Base-by-base conservation (phyloP, 2,888 invertebrate genomes). In the Thereva nobilitata region DNA sequence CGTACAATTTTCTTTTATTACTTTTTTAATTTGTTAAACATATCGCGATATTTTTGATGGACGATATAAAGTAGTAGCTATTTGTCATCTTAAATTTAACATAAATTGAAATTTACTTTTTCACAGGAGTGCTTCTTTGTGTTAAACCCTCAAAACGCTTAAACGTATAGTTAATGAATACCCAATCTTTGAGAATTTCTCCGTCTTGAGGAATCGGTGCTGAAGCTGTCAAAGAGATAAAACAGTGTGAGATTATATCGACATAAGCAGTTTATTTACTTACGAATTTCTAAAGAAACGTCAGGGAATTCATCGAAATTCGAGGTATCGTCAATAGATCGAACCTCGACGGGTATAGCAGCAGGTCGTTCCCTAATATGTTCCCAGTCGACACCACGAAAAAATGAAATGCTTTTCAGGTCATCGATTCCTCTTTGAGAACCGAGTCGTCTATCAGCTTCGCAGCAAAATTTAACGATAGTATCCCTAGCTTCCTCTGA, bases 301-400 rank as follows among this genome's bases (percentile, higher is more conserved):
- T 99, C 98, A 5, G 98, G 98, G 86, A 99, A 99, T 77, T 99
- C 99, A 83, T 99, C 99, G 82, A 99, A 99, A 84, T 99, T 99
- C 72, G 97, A 97, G 50, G 99, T 99, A 82, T 99, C 99, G 81
- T 99, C 99, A 75, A 99, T 99, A 73, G 97, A 97, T 80, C 93
- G 92, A 68, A 99, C 97, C 79, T 97, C 95, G 35, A 99, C 96
- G 55, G 94, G 91, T 82, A 98, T 97, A 75, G 98, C 98, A 70
- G 99, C 96, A 59, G 99, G 99, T 67, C 98, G 87, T 80, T 99
- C 98, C 70, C 98, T 87, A 77, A 99, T 98, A 83, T 99, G 97
- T 76, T 93, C 95, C 99, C 99, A 99, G 82, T 99, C 99, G 66
- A 98, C 96, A 74, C 93, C 95, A 73, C 92, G 88, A 86, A 99